Percentiles rank a stretch among this genome's conserved stretches.
phyloP scores from a whole-genome alignment of 2,113 vertebrate genomes.

The Camelus bactrianus region DNA sequence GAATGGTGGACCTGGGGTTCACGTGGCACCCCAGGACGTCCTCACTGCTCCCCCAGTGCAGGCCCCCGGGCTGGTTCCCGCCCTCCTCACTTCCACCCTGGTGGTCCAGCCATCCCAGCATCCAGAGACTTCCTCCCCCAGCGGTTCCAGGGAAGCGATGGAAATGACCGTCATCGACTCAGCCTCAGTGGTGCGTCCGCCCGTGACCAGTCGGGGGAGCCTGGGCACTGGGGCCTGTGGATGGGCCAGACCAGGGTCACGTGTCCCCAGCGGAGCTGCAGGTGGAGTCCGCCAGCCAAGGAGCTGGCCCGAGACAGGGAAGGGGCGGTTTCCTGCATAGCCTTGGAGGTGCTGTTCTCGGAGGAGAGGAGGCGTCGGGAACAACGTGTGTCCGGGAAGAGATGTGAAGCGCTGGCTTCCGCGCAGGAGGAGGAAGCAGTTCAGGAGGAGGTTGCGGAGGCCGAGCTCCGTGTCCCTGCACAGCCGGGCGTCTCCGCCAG shows the following conservation, averaged over 20 bases:
- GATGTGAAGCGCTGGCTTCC: accelerated
- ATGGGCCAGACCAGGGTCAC: not conserved
- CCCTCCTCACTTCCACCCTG: not conserved
- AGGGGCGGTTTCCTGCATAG: not conserved
- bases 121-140: not conserved
- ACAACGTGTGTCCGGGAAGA: not conserved
- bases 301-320: not conserved
- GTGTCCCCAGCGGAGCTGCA: accelerated
- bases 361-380: no score
- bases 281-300: not conserved
- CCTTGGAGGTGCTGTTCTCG: accelerated
- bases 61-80: no score
- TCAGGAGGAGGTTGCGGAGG: not conserved
- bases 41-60: not conserved
- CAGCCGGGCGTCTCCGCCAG: not conserved
- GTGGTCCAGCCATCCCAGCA: no score
- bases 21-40: accelerated
- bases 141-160: not conserved
- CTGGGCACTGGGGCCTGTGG: not conserved
- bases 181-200: no score
- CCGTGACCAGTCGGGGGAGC: not conserved
- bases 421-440: not conserved
- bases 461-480: not conserved
- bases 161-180: not conserved
- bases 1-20: not conserved